Evolutionary conservation across 1,140 invertebrate genomes (phyloP), one percentile per base, ranked within the genome.

Genomic region (Kradibia gibbosae): DNA sequence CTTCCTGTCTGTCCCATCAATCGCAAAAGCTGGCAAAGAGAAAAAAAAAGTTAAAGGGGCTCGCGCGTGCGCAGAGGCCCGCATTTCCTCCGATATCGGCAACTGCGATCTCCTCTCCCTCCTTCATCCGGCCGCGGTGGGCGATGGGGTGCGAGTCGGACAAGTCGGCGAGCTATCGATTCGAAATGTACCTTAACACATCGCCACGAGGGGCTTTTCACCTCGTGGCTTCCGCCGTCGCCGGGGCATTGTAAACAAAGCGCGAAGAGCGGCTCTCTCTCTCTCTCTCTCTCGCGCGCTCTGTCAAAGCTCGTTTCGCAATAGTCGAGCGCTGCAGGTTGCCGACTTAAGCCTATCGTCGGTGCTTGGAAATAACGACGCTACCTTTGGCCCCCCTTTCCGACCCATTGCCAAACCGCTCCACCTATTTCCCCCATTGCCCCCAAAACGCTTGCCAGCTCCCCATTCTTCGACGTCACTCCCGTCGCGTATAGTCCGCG

Each of bases 121-220:
- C 42, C 13, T 45, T 45, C 42, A 45, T 13, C 42, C 45, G 45
- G 17, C 17, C 17, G 45, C 45, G 45, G 45, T 7, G 45, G 17
- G 7, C 8, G 45, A 17, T 48, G 45, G 50, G 50, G 50, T 20
- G 50, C 20, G 50, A 53, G 50, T 4, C 50, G 22, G 20, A 53
- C 45, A 17, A 48, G 8, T 48, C 45, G 45, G 7, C 8, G 70
- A 80, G 73, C 36, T 80, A 80, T 80, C 39, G 78, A 80, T 80
- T 73, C 50, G 50, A 53, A 17, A 48, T 7, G 45, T 17, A 3
- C 10, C 50, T 53, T 53, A 53, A 20, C 45, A 17, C 45, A 48
- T 17, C 50, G 50, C 7, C 72, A 8, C 42, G 42, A 48, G 42
- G 13, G 70, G 20, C n/a, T 28, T 57, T n/a, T 67, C 17, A 67